Conservation (phyloP, 2,797 vertebrate species). For the Simalia tracyae region DNA sequence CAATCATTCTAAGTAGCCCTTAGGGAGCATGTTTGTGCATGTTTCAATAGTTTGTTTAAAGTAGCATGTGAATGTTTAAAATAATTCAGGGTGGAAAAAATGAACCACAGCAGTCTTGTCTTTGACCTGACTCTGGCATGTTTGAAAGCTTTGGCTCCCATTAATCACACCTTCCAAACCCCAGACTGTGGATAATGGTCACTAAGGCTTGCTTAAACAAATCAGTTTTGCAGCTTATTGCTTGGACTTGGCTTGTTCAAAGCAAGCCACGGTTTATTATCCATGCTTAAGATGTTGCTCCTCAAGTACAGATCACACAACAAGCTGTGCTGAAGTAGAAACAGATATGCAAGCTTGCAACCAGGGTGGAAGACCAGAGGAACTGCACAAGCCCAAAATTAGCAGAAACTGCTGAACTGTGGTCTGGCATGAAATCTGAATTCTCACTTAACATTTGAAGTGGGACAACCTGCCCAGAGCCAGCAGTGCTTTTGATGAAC, state of each 20-base stretch:
- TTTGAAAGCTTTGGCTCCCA: not conserved
- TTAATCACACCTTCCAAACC: not conserved
- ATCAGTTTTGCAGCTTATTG: not conserved
- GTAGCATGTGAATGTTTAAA: not conserved
- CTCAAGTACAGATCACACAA: not conserved
- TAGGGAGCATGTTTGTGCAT: not conserved
- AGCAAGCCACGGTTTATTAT: not conserved
- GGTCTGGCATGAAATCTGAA: not conserved
- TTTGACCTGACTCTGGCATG: not conserved
- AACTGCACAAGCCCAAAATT: not conserved
- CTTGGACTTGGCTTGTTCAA: not conserved
- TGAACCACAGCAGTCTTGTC: not conserved
- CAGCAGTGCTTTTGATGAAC: not conserved
- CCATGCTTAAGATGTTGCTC: not conserved
- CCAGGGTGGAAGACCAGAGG: not conserved
- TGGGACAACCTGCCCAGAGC: not conserved
- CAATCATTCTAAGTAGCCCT: not conserved
- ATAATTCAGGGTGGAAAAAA: not conserved
- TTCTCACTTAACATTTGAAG: not conserved
- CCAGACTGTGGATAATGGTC: not conserved
- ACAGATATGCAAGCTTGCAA: not conserved
- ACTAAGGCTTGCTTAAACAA: not conserved
- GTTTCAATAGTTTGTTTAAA: not conserved
- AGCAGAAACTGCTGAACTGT: not conserved
- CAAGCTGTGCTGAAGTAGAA: not conserved